phyloP scores from a whole-genome alignment of 2,888 invertebrate genomes.

The Netelia melanura region DNA sequence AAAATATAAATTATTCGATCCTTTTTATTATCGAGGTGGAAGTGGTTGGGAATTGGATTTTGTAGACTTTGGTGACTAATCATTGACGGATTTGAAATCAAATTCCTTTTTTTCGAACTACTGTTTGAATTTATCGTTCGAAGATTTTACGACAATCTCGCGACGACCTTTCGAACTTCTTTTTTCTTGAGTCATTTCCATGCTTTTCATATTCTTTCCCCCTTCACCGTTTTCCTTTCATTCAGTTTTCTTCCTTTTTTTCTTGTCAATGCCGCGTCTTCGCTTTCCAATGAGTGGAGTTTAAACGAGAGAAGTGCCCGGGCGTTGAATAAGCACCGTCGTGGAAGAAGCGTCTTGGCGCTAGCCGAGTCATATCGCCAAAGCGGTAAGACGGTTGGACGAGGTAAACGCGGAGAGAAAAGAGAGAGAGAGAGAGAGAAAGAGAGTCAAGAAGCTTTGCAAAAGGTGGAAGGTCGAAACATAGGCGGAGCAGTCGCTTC shows the following conservation, averaged over 20 bases:
- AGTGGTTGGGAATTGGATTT: not conserved
- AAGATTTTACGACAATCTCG: not conserved
- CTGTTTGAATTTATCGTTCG: not conserved
- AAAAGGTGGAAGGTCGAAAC: constrained; percentile 76
- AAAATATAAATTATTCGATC: too few relatives aligned
- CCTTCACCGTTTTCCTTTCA: not conserved
- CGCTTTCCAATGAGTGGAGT: constrained; percentile 45
- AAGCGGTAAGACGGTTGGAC: constrained; percentile 47
- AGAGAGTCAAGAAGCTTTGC: constrained; percentile 71
- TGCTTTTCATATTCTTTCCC: constrained; percentile 24
- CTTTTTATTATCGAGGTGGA: too few relatives aligned
- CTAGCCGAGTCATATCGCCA: constrained; percentile 48
- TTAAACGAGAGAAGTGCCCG: constrained; percentile 55
- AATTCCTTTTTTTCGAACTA: not conserved
- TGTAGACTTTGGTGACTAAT: not conserved
- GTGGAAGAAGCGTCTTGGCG: constrained; percentile 35
- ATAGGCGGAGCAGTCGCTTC: constrained; percentile 73
- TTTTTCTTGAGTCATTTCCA: not conserved
- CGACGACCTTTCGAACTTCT: constrained; percentile 28
- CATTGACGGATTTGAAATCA: not conserved
- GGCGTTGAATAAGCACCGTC: constrained; percentile 60
- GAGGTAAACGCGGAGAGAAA: constrained; percentile 36
- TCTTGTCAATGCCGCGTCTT: constrained; percentile 20
- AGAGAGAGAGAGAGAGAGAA: constrained; percentile 38
- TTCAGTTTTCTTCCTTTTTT: constrained; percentile 20